These are phyloP conservation scores for Glossosoma conforme DNA, from an alignment of 1,140 invertebrate genomes.

Conservation along the genomic window DNA sequence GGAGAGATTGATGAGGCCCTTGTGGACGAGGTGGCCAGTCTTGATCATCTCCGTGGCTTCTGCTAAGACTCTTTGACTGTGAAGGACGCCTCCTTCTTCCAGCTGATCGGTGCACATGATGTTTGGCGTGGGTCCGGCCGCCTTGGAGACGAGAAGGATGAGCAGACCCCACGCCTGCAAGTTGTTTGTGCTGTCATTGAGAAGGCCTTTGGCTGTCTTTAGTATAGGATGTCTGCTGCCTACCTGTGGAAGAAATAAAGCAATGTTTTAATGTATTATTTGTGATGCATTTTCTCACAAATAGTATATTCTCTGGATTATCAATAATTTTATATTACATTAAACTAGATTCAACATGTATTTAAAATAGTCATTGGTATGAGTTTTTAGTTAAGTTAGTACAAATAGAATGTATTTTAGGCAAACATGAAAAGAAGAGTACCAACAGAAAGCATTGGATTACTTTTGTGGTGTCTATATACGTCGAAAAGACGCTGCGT, in stretches of 20 bases:
- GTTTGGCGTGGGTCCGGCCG: constrained; percentile 54
- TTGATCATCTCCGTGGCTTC: constrained; percentile 95
- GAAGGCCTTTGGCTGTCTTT: constrained; percentile 78
- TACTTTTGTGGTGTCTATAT: too few relatives aligned
- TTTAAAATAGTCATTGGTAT: too few relatives aligned
- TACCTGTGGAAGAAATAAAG: constrained; percentile 43
- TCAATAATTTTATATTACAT: too few relatives aligned
- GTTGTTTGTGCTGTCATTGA: constrained; percentile 80
- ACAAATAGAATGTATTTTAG: too few relatives aligned
- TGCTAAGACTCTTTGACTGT: constrained; percentile 77
- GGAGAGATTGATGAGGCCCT: constrained; percentile 73
- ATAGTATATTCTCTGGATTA: too few relatives aligned
- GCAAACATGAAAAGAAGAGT: too few relatives aligned
- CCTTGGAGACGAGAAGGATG: constrained; percentile 80
- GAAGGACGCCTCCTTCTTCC: constrained; percentile 59
- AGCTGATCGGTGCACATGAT: constrained; percentile 52
- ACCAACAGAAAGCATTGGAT: too few relatives aligned
- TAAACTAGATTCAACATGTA: too few relatives aligned
- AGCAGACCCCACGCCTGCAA: constrained; percentile 84
- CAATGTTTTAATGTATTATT: too few relatives aligned
- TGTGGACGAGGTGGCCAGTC: constrained; percentile 86
- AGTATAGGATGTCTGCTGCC: constrained; percentile 85
- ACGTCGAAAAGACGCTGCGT: too few relatives aligned
- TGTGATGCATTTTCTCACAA: too few relatives aligned
- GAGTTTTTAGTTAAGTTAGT: too few relatives aligned